Conservation (phyloP, 2,797 vertebrate species). For the Babyrousa celebensis region DNA sequence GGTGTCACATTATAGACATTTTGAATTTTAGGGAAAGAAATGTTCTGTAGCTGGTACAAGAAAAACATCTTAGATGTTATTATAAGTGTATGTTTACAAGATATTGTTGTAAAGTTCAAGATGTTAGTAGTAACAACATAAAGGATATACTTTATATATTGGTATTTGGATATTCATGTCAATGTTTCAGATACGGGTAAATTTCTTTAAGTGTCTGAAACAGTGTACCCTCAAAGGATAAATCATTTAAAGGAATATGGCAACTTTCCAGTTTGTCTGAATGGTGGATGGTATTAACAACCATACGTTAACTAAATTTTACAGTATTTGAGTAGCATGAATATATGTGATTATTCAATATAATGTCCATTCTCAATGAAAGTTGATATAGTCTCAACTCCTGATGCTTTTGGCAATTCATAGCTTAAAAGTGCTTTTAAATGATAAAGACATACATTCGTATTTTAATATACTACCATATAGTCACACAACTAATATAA, state of each 20-base stretch:
- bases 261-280: conserved; percentile 46
- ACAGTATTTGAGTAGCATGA: conserved; percentile 14
- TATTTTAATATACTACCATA: conserved; percentile 51
- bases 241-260: conserved; percentile 32
- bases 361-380: conserved; percentile 39
- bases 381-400: neutral
- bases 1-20: neutral
- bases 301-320: conserved; percentile 44
- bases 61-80: neutral
- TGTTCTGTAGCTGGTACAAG: neutral
- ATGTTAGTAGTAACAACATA: conserved; percentile 20
- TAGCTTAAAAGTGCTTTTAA: conserved; percentile 70
- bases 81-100: conserved; percentile 19
- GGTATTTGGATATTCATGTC: neutral
- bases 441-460: conserved; percentile 20
- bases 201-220: conserved; percentile 60
- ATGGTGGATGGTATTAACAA: conserved; percentile 21
- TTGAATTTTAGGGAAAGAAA: conserved; percentile 49
- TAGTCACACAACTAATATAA: conserved; percentile 64
- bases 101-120: conserved; percentile 63
- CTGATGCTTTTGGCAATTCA: conserved; percentile 29
- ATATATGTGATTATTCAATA: conserved; percentile 13
- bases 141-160: neutral
- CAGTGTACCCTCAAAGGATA: conserved; percentile 22
- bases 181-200: neutral